Conservation (phyloP, 2,888 invertebrate genomes). For the Tromatobia lineatoria region DNA sequence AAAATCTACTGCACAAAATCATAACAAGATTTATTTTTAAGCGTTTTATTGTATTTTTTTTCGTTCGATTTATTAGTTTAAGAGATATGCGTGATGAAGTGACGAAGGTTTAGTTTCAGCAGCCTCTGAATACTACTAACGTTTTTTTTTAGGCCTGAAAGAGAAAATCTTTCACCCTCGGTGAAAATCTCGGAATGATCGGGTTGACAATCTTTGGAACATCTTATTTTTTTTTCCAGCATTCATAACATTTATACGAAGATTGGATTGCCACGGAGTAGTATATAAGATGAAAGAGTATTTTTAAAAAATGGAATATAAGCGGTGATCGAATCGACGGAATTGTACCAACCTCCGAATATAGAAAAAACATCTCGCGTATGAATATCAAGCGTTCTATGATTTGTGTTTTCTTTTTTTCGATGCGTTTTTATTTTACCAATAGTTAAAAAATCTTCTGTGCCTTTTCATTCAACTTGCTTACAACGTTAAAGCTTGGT, state of each 20-base stretch:
- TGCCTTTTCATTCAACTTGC: slow-evolving; percentile 18
- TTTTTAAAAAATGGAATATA: slow-evolving; percentile 20
- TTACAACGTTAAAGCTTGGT: slow-evolving; percentile 48
- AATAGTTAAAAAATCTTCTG: slow-evolving; percentile 49
- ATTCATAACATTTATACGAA: slow-evolving; percentile 58
- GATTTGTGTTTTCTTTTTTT: slow-evolving; percentile 37
- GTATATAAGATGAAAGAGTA: slow-evolving; percentile 58
- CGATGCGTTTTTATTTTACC: slow-evolving; percentile 51
- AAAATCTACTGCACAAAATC: slow-evolving; percentile 55
- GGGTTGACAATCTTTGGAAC: slow-evolving; percentile 11
- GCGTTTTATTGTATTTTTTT: slow-evolving; percentile 29
- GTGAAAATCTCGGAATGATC: slow-evolving; percentile 28
- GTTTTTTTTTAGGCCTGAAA: slow-evolving; percentile 50
- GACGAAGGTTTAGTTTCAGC: slow-evolving; percentile 20
- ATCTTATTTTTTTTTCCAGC: slow-evolving; percentile 16
- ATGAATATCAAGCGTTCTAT: slow-evolving; percentile 55
- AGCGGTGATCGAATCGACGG: slow-evolving; percentile 31
- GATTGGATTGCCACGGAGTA: slow-evolving; percentile 56
- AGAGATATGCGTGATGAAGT: slow-evolving; percentile 29
- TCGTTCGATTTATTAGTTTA: slow-evolving; percentile 24
- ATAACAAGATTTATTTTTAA: slow-evolving; percentile 25
- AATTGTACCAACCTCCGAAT: slow-evolving; percentile 46
- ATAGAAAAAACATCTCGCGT: slow-evolving; percentile 48
- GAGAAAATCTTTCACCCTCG: slow-evolving; percentile 15
- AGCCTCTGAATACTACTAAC: slow-evolving; percentile 19